Base-by-base conservation (phyloP, 2,113 vertebrate species). In the Aptenodytes patagonicus region DNA sequence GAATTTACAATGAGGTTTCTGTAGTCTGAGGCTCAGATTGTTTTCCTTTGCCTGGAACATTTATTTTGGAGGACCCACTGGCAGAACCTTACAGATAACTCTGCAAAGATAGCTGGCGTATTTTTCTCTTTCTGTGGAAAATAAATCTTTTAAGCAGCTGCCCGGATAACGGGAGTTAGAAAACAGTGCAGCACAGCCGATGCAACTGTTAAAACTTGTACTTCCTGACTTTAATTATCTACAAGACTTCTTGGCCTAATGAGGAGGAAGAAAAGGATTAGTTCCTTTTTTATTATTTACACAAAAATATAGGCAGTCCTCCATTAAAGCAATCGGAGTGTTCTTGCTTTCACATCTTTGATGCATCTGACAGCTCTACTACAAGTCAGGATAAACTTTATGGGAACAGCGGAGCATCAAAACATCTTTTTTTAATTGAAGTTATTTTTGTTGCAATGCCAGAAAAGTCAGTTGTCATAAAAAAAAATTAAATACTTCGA, bases 221-320 rank as follows among this genome's bases (percentile, higher is more conserved):
- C 89, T 97, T 95, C 92, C 93, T 94, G 82, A 76, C 84, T 89
- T 92, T 94, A 97, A 96, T 96, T 95, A 96, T 83, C 89, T 71
- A 7, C 42, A 72, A 89, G 91, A 89, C 92, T 94, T 94, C 93
- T 95, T 94, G 85, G 92, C 58, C 87, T 97, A 95, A 95, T 94
- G 87, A 91, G 75, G 58, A 94, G 88, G 89, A 95, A 94, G 92
- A 91, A 91, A 91, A 89, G 52, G 83, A 91, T 96, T 97, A 72
- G 51, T 86, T 92, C 71, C 31, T 46, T 91, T 96, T 91, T 94
- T 91, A 90, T 79, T 94, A 91, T 95, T 96, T 93, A 88, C 88
- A 69, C 64, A 61, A 71, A 91, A 97, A 95, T 95, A 88, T 10
- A 84, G 72, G 38, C 75, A 95, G 60, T 32, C 54, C 49, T 96